Conservation (phyloP, 2,888 invertebrate species). For the Pristionchus maxplancki region DNA sequence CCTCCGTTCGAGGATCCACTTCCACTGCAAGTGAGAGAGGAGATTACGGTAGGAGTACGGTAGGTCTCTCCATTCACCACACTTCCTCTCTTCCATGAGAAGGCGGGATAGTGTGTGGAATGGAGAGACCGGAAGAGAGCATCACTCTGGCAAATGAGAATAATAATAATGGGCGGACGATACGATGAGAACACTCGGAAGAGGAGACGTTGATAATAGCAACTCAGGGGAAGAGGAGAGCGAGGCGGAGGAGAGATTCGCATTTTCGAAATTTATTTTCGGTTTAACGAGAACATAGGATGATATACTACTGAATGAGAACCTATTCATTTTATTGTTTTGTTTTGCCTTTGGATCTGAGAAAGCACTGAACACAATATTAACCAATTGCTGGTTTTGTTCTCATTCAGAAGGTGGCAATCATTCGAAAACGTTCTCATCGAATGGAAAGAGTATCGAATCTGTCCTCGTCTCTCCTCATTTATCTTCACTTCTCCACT, state of each 20-base stretch:
- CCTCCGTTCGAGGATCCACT: not conserved
- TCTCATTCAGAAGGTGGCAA: too few relatives aligned
- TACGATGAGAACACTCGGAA: slow-evolving; percentile 29
- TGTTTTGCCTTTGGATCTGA: too few relatives aligned
- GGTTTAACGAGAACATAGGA: too few relatives aligned
- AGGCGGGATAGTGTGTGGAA: not conserved
- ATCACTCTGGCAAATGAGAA: slow-evolving; percentile 19
- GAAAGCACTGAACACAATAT: too few relatives aligned
- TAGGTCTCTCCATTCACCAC: not conserved
- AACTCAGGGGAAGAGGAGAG: slow-evolving; percentile 16
- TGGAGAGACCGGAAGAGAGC: not conserved
- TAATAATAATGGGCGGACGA: not conserved
- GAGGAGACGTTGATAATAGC: not conserved
- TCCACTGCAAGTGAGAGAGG: slow-evolving; percentile 20
- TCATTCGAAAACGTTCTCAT: too few relatives aligned
- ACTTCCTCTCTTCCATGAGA: not conserved
- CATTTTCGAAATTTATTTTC: not conserved
- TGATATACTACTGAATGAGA: too few relatives aligned
- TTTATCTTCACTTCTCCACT: not conserved
- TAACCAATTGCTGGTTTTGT: too few relatives aligned
- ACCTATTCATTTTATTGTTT: too few relatives aligned
- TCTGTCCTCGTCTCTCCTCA: not conserved
- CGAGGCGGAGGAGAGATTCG: not conserved
- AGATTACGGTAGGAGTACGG: not conserved
- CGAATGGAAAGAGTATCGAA: too few relatives aligned